phyloP scores from a whole-genome alignment of 2,888 invertebrate species.

The Didymodactylos carnosus region DNA sequence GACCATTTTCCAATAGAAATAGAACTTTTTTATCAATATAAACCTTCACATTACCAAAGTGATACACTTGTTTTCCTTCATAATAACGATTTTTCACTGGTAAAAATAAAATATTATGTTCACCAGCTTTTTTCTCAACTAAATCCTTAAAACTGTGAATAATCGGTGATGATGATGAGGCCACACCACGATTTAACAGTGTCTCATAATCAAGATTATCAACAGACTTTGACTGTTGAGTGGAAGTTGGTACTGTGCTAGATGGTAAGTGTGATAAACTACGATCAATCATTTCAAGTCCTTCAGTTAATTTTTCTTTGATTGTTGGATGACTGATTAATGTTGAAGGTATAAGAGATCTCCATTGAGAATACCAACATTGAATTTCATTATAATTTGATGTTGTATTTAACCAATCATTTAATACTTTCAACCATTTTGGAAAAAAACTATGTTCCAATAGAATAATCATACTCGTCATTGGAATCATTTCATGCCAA shows the following conservation, averaged over 20 bases:
- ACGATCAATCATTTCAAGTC: constrained; percentile 11
- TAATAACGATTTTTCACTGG: constrained; percentile 63
- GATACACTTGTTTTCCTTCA: constrained; percentile 66
- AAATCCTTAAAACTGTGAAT: constrained; percentile 34
- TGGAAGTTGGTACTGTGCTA: background rate
- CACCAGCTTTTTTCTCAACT: constrained; percentile 42
- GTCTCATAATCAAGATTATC: background rate
- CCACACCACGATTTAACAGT: background rate
- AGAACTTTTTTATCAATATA: constrained; percentile 66
- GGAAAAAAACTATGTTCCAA: constrained; percentile 77
- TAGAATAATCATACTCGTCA: constrained; percentile 53
- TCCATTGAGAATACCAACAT: constrained; percentile 57
- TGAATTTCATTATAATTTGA: constrained; percentile 75
- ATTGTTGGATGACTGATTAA: constrained; percentile 41
- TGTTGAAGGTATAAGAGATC: constrained; percentile 38
- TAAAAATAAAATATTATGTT: constrained; percentile 66
- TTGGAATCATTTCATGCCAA: constrained; percentile 67
- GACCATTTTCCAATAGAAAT: constrained; percentile 47
- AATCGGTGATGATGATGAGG: constrained; percentile 1
- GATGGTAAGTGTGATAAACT: too few species aligned
- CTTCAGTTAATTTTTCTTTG: constrained; percentile 34
- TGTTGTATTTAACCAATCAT: constrained; percentile 63
- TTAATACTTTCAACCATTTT: constrained; percentile 39
- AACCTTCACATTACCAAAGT: constrained; percentile 55
- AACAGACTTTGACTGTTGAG: background rate